Evolutionary conservation across 2,888 invertebrate genomes (phyloP).

Genomic region (Ligdia adustata): DNA sequence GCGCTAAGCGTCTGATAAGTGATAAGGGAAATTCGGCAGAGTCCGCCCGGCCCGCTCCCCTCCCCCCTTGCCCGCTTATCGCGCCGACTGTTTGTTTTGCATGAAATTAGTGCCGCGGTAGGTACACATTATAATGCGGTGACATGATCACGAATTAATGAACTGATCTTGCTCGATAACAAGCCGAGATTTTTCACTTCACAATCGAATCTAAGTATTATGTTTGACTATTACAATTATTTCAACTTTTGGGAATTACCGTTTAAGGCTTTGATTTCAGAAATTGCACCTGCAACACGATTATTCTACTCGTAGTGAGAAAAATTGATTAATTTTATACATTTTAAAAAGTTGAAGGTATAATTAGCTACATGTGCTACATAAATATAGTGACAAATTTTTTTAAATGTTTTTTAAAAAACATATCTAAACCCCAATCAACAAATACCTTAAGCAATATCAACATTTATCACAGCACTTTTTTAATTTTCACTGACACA

Average conservation of each 20-base stretch:
- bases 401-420: neutral
- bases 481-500: slow-evolving; percentile 16
- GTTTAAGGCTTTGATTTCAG: too few relatives aligned
- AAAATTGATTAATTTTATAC: too few relatives aligned
- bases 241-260: too few relatives aligned
- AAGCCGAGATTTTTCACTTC: slow-evolving; percentile 13
- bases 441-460: slow-evolving; percentile 16
- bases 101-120: slow-evolving; percentile 68
- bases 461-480: slow-evolving; percentile 12
- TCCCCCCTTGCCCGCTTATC: slow-evolving; percentile 54
- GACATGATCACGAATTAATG: slow-evolving; percentile 65
- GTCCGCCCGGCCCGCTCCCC: slow-evolving; percentile 37
- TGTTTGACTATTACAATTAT: too few relatives aligned
- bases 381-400: too few relatives aligned
- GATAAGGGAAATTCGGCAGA: slow-evolving; percentile 78
- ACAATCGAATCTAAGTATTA: neutral
- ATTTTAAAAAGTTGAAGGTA: too few relatives aligned
- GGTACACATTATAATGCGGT: slow-evolving; percentile 57
- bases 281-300: too few relatives aligned
- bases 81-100: slow-evolving; percentile 69
- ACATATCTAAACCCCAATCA: slow-evolving; percentile 28
- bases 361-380: too few relatives aligned
- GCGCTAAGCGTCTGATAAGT: slow-evolving; percentile 75
- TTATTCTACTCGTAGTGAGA: too few relatives aligned
- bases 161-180: slow-evolving; percentile 50